Evolutionary conservation across 2,113 vertebrate genomes (phyloP).

Genomic region (Nothobranchius furzeri): DNA sequence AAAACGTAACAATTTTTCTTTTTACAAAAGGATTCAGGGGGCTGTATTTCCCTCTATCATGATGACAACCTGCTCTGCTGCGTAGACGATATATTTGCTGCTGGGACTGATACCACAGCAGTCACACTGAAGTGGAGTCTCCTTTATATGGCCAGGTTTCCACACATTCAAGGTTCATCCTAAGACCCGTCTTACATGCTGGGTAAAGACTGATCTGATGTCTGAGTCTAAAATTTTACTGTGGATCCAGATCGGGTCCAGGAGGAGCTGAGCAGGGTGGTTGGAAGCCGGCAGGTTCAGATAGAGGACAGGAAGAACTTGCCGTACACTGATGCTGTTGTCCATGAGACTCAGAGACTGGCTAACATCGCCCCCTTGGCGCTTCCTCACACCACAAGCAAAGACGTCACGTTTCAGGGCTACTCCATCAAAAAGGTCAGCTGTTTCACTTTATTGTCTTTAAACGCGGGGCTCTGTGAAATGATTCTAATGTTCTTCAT

Average conservation of each 20-base stretch:
- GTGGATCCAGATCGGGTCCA: conserved; percentile 40
- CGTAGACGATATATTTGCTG: conserved; percentile 65
- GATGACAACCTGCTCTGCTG: conserved; percentile 59
- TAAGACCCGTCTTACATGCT: neutral
- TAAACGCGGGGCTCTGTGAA: too few relatives aligned
- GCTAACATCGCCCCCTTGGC: conserved; percentile 63
- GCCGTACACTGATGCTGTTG: conserved; percentile 75
- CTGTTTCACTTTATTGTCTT: neutral
- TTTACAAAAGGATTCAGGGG: neutral
- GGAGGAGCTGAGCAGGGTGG: conserved; percentile 68
- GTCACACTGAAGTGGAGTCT: conserved; percentile 68
- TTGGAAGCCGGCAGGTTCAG: conserved; percentile 61
- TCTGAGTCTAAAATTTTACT: neutral
- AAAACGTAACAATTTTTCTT: neutral
- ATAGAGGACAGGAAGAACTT: conserved; percentile 69
- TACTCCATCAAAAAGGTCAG: conserved; percentile 52
- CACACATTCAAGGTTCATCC: conserved; percentile 73
- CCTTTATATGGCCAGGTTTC: conserved; percentile 74
- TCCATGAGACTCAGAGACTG: conserved; percentile 75
- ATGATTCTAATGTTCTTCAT: too few relatives aligned
- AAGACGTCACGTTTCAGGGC: conserved; percentile 62
- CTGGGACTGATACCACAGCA: conserved; percentile 72
- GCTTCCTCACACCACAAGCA: conserved; percentile 45
- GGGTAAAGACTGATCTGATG: too few relatives aligned
- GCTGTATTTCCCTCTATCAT: conserved; percentile 37